Evolutionary conservation across 2,888 invertebrate species (phyloP).

Genomic region (Andrena praecox): DNA sequence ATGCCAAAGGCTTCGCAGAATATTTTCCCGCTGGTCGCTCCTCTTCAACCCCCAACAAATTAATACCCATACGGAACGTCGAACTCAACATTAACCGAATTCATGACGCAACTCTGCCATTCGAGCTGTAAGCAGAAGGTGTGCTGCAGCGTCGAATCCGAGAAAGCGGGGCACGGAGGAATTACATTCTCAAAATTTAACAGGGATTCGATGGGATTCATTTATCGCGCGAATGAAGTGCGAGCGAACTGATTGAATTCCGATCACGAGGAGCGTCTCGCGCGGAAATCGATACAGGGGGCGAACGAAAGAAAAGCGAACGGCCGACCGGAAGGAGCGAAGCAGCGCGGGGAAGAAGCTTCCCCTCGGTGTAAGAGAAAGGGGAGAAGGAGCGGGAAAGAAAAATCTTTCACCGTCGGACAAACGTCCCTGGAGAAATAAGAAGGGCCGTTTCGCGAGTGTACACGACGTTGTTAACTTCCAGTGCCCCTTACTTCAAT

Average conservation of each 20-base stretch:
- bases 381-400: neutral
- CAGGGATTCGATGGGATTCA: constrained; percentile 22
- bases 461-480: constrained; percentile 57
- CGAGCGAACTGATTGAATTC: constrained; percentile 47
- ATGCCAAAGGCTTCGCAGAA: too few species aligned
- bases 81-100: too few species aligned
- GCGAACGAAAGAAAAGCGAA: constrained; percentile 46
- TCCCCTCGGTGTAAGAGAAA: constrained; percentile 1
- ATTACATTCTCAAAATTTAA: constrained; percentile 36
- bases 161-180: neutral
- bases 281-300: constrained; percentile 38
- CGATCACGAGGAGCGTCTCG: constrained; percentile 35
- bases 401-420: constrained; percentile 62
- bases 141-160: neutral
- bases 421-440: constrained; percentile 77
- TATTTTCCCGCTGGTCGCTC: too few species aligned
- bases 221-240: constrained; percentile 27
- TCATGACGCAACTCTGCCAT: too few species aligned
- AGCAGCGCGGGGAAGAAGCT: constrained; percentile 16
- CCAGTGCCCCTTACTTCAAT: constrained; percentile 26
- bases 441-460: constrained; percentile 62
- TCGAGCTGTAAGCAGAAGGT: too few species aligned
- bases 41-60: too few species aligned
- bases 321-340: constrained; percentile 22
- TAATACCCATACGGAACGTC: too few species aligned